Evolutionary conservation across 30 jellyfish, hydroid and myxozoan species (phyloP), one percentile per base, ranked within the genome.

Genomic region (Pseudorhiza aurosa): DNA sequence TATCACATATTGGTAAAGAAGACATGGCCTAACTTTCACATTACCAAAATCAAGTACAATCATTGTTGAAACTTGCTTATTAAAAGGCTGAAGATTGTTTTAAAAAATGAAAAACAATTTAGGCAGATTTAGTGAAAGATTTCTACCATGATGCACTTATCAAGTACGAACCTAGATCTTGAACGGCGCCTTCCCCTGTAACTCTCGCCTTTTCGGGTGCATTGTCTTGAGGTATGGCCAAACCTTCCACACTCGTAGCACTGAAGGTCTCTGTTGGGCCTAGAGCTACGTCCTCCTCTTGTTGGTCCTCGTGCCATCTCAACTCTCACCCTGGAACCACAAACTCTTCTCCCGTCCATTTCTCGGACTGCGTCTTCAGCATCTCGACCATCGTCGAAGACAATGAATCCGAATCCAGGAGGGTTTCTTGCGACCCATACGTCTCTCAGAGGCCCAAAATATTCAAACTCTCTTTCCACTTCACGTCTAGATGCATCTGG

Each of bases 391-490:
- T 93, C 99, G 62, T 93, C 99, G 65, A 28, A 93, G 31, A 93
- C 95, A 58, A 93, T 87, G 58, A 93, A 93, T 1, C 99, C 99
- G 64, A 93, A 93, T 24, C 99, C 99, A 0, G 99, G 99, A 8
- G 99, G 99, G 57, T 93, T 93, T 37, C 99, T 91, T 12, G 99
- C 99, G 15, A 93, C 99, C 99, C 99, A 93, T 10, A 93, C 99
- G 57, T 93, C 99, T 71, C 97, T 72, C 50, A 93, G 59, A 25
- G 82, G 97, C 22, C 99, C 99, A 64, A 65, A 84, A 76, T 87
- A 81, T 56, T 93, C 99, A 53, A 93, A 93, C 50, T 93, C 99
- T 35, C 96, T 68, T 78, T 93, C 99, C 2, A 93, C 89, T 70
- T 93, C 99, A 10, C 97, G 77, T 36, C 99, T 82, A 0, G 99